Evolutionary conservation across 2,797 vertebrate genomes (phyloP).

Genomic region (Telmatherina bonti): DNA sequence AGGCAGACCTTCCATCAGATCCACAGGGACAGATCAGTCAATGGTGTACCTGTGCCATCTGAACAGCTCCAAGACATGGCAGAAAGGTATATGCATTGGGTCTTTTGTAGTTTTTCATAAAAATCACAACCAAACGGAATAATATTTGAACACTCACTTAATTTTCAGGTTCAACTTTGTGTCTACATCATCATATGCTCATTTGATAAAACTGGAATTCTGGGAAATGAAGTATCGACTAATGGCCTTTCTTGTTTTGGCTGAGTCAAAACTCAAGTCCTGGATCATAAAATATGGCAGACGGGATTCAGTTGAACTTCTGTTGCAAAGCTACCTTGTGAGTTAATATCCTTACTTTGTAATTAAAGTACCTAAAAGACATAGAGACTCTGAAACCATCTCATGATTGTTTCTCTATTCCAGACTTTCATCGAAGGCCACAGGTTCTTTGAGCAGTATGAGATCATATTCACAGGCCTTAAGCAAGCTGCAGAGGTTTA

Average conservation of each 20-base stretch:
- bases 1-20: conserved; percentile 95
- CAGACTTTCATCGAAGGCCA: conserved; percentile 96
- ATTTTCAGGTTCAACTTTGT: conserved; percentile 93
- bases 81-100: conserved; percentile 86
- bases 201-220: conserved; percentile 98
- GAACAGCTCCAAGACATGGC: conserved; percentile 98
- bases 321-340: conserved; percentile 95
- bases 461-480: conserved; percentile 91
- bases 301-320: conserved; percentile 93
- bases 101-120: background rate
- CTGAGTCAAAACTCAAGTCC: conserved; percentile 97
- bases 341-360: conserved; percentile 61
- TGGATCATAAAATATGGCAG: conserved; percentile 99
- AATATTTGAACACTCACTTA: background rate
- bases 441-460: conserved; percentile 97
- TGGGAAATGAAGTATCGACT: conserved; percentile 97
- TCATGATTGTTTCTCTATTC: conserved; percentile 3
- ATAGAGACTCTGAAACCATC: background rate
- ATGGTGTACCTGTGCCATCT: conserved; percentile 92
- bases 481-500: conserved; percentile 94
- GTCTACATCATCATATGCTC: conserved; percentile 92
- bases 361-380: background rate
- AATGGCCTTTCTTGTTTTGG: conserved; percentile 93
- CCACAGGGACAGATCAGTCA: conserved; percentile 92
- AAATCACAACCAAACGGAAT: background rate